Evolutionary conservation across 2,797 vertebrate genomes (phyloP), one percentile per base, ranked within the genome.

Genomic region (Gymnoscopelus microlampas): DNA sequence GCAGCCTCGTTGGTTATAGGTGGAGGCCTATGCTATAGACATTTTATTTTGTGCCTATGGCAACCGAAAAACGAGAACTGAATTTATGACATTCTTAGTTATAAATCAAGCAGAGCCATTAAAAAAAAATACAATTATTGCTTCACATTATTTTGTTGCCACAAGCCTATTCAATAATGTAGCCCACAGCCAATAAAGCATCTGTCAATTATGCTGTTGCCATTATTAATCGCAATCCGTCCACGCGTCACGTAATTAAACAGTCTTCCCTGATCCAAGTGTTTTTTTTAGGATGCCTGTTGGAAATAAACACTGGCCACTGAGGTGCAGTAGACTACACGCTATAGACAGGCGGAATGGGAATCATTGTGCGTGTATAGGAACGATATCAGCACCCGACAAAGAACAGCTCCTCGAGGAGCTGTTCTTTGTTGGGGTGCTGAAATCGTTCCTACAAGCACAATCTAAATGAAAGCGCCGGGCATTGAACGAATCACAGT

Each of bases 371-470:
- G 70, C 69, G 8, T 57, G 57, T 2, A 60, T 68, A 3, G 15
- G 26, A 12, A 70, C 78, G 68, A 64, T 85, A 91, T 92, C 91
- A 92, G 91, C 91, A 92, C 91, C 70, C 77, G 74, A 69, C 77
- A 71, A 26, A 54, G 91, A 77, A 91, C 91, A 92, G 91, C 93
- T 90, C 93, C 86, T 85, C 19, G 19, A 84, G 86, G 93, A 90
- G 93, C 91, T 92, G 91, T 91, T 76, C 90, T 53, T 19, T 71
- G 77, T 69, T 73, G 77, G 70, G 88, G 91, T 92, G 91, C 90
- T 92, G 90, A 92, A 92, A 85, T 65, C 67, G 77, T 69, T 9
- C 23, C 14, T 60, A 2, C 56, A 60, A 12, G 68, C 70, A 13
- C 48, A 1, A 60, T 35, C 83, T 53, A 87, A 81, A 89, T 67